Conservation (phyloP, 2,113 vertebrate genomes). For the Lates calcarifer region DNA sequence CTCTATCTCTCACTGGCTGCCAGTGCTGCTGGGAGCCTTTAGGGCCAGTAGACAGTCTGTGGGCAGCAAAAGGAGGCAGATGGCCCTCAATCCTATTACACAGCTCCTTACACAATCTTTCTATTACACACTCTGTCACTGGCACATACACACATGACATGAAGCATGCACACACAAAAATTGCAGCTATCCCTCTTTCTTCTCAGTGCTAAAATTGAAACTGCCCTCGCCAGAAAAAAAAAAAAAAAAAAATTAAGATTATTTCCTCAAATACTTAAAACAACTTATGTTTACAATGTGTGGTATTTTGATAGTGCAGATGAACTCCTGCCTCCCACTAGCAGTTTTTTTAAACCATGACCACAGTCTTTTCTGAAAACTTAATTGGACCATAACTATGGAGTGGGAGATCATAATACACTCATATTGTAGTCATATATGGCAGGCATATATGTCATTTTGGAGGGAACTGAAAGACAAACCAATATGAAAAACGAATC, state of each 20-base stretch:
- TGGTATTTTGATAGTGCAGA: not conserved
- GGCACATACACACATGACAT: conserved; percentile 10
- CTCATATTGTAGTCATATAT: not conserved
- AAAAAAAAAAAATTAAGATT: not conserved
- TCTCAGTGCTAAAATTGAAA: not conserved
- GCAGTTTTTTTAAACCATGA: not conserved
- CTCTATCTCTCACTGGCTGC: conserved; percentile 18
- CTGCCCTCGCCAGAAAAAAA: not conserved
- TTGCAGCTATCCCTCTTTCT: not conserved
- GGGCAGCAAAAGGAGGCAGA: conserved; percentile 65
- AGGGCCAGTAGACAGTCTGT: conserved; percentile 53
- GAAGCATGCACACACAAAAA: not conserved
- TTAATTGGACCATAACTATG: not conserved
- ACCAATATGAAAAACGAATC: too few relatives aligned
- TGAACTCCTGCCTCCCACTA: not conserved
- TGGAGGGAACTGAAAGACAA: not conserved
- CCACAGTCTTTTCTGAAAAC: not conserved
- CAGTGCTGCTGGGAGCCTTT: conserved; percentile 53
- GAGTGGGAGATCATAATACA: too few relatives aligned
- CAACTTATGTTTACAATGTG: not conserved
- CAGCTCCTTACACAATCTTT: conserved; percentile 54
- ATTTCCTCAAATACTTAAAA: not conserved
- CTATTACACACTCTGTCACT: conserved; percentile 38
- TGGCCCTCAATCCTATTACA: conserved; percentile 64
- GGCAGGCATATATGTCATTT: not conserved